These are phyloP conservation scores for Notospermus geniculatus DNA, from an alignment of 1,140 invertebrate genomes.

Conservation along the genomic window DNA sequence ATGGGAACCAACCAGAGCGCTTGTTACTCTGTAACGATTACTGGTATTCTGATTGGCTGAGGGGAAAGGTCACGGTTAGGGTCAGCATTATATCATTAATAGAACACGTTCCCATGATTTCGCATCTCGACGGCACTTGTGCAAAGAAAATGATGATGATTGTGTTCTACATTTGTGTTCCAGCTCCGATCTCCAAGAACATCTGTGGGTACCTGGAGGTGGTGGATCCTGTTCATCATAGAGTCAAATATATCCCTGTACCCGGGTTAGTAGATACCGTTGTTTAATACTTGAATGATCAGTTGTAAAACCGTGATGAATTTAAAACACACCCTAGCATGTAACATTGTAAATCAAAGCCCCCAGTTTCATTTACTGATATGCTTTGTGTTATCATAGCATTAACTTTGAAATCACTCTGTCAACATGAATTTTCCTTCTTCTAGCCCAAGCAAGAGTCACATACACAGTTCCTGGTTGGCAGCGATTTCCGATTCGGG, in stretches of 20 bases:
- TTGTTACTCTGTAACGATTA: too few relatives aligned
- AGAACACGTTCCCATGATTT: too few relatives aligned
- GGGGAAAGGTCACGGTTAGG: too few relatives aligned
- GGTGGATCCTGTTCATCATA: slow-evolving; percentile 59
- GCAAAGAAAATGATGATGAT: too few relatives aligned
- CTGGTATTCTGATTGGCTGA: too few relatives aligned
- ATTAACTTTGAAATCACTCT: neutral
- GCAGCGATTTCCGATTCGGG: slow-evolving; percentile 39
- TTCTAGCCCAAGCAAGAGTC: neutral
- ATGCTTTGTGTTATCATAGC: neutral
- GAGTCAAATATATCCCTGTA: slow-evolving; percentile 64
- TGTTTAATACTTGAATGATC: slow-evolving; percentile 54
- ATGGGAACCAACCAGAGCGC: too few relatives aligned
- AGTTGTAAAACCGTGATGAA: slow-evolving; percentile 11
- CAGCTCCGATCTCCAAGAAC: too few relatives aligned
- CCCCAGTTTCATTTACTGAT: neutral
- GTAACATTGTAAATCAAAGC: too few relatives aligned
- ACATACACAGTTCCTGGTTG: slow-evolving; percentile 41
- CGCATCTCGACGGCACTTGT: too few relatives aligned
- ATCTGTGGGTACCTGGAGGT: slow-evolving; percentile 61
- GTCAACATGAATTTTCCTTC: neutral
- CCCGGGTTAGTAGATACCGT: slow-evolving; percentile 62
- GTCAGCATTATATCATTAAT: too few relatives aligned
- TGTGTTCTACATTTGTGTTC: too few relatives aligned
- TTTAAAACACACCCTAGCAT: neutral